phyloP scores from a whole-genome alignment of 2,888 invertebrate species.

The Harpalus rubripes region DNA sequence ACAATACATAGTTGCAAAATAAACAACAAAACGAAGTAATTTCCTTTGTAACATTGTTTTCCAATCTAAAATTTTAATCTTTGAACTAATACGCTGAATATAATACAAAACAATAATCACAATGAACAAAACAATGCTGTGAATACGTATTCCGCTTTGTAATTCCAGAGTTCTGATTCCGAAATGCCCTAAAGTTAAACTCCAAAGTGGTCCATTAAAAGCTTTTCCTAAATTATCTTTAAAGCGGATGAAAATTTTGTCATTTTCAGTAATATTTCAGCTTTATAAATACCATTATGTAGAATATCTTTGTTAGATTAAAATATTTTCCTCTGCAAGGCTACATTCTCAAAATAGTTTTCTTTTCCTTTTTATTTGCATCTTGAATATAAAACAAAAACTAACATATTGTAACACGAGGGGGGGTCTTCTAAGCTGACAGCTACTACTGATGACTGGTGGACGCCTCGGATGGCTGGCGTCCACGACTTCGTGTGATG shows the following conservation, averaged over 20 bases:
- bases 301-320: not conserved
- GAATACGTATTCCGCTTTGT: slow-evolving; percentile 31
- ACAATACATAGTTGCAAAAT: not conserved
- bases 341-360: no score
- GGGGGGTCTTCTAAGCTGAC: no score
- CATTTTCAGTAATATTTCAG: slow-evolving; percentile 31
- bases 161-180: slow-evolving; percentile 25
- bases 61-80: not conserved
- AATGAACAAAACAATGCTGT: slow-evolving; percentile 28
- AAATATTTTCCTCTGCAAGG: not conserved
- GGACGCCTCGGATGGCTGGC: no score
- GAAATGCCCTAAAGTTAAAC: slow-evolving; percentile 42
- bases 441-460: no score
- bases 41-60: not conserved
- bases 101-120: slow-evolving; percentile 23
- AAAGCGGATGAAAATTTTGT: slow-evolving; percentile 40
- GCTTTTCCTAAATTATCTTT: slow-evolving; percentile 39
- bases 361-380: no score
- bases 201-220: slow-evolving; percentile 46
- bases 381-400: no score
- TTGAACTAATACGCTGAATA: slow-evolving; percentile 29
- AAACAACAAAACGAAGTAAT: not conserved
- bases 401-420: no score
- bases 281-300: slow-evolving; percentile 17
- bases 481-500: no score